Base-by-base conservation (phyloP, 2,888 invertebrate species). In the Oscheius onirici region DNA sequence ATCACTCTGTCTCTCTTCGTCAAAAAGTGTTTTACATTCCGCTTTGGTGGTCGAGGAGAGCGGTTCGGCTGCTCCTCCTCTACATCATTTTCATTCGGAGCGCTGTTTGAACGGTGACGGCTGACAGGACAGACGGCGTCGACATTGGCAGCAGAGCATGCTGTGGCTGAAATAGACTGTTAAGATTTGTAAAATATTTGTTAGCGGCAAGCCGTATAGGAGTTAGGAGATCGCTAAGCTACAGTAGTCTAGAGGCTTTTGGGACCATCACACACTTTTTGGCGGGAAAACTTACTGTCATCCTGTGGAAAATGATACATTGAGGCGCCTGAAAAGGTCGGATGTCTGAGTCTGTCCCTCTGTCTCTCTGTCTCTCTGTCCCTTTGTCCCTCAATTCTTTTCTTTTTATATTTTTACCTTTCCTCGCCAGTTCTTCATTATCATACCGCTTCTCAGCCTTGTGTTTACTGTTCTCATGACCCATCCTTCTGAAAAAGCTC, bases 1-100 rank as follows among this genome's bases (percentile, higher is more conserved):
- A 85, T 70, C 41, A 82, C 73, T 44, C 83, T 71, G 41, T 85
- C 85, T 20, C 80, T 73, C 34, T 82, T 63, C 1, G 78, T 80
- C 71, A 85, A 60, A 43, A 85, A 81, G 55, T 81, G 81, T 52
- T 76, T 80, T 0, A 17, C 49, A 6, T n/a, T 11, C 26, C 49
- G 0, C 28, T 49, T 46, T 2, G 46, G 24, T 0, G n/a, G 22
- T 20, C 41, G 40, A 1, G 63, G 49, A 22, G 58, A 60, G n/a
- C 58, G 11, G 17, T 40, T 24, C 11, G 22, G 68, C 13, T 15
- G 34, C 5, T 22, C 22, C 15, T 34, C 26, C 3, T 46, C 3
- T 26, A 57, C 40, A 13, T 69, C 60, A 24, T 49, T 69, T 22
- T 61, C 69, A 60, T 52, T 61, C n/a, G 51, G 51, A 1, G 58